Percentiles rank a stretch among this genome's conserved stretches.
Conservation (phyloP, 2,113 vertebrate species). For the Carettochelys insculpta region DNA sequence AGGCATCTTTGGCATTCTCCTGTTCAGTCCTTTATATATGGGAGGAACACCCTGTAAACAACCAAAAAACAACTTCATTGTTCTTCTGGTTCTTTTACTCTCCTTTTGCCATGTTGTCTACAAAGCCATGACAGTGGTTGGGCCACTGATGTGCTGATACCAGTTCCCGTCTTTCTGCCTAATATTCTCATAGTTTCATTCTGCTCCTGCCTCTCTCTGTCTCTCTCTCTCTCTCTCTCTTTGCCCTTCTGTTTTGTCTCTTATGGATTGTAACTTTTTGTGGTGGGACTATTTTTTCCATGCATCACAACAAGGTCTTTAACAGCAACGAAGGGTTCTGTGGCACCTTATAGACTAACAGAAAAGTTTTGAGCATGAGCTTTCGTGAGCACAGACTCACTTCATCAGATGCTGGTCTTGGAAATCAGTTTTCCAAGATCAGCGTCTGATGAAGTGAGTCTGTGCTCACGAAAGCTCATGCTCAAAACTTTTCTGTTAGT, state of each 20-base stretch:
- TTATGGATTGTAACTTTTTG: neutral
- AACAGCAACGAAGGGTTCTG: no score
- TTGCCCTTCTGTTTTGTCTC: neutral
- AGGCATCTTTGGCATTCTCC: neutral
- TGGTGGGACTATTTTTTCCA: neutral
- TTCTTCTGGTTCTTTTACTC: neutral
- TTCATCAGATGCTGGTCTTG: no score
- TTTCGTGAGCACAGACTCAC: no score
- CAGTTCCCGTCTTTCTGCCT: rapidly evolving
- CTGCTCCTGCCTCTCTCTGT: neutral
- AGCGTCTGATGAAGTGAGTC: no score
- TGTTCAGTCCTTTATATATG: neutral
- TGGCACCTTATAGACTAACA: no score
- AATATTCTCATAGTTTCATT: neutral
- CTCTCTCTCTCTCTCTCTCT: no score
- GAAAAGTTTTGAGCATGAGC: no score
- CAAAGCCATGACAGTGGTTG: neutral
- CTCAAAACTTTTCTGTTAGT: no score
- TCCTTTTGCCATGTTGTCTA: neutral
- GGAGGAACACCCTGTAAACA: neutral
- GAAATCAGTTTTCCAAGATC: no score
- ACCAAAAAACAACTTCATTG: rapidly evolving
- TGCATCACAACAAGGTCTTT: neutral
- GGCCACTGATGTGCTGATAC: neutral
- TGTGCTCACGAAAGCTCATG: no score